A percentile compares a stretch with the other conserved stretches of the same genome.
Conservation (phyloP, 1,140 invertebrate genomes). For the Microplitis mediator region DNA sequence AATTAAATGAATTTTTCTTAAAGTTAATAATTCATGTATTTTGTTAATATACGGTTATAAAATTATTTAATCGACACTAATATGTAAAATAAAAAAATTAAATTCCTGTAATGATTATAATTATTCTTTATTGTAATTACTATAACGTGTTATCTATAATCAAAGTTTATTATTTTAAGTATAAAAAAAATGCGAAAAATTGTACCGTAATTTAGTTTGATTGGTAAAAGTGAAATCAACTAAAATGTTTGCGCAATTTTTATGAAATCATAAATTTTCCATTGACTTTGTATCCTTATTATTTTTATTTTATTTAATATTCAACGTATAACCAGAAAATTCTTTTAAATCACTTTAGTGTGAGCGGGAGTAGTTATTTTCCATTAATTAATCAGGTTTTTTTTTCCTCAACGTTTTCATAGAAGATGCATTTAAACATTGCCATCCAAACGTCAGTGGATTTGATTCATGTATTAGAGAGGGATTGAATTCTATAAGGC, state of each 20-base stretch:
- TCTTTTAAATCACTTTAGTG: too few relatives aligned
- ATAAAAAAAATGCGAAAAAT: not conserved
- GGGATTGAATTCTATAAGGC: conserved; percentile 73
- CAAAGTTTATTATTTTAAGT: too few relatives aligned
- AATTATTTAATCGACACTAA: too few relatives aligned
- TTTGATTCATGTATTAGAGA: conserved; percentile 77
- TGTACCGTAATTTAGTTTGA: not conserved
- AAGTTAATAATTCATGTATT: too few relatives aligned
- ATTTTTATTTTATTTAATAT: too few relatives aligned
- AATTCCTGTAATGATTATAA: too few relatives aligned
- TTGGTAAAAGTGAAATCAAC: conserved; percentile 13
- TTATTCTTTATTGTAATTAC: not conserved
- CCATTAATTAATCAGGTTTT: not conserved
- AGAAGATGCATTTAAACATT: conserved; percentile 65
- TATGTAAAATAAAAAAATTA: too few relatives aligned
- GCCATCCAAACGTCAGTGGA: conserved; percentile 64
- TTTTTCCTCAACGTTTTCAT: not conserved
- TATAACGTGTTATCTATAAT: not conserved
- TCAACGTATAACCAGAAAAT: too few relatives aligned
- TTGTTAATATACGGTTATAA: too few relatives aligned
- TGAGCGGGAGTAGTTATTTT: too few relatives aligned
- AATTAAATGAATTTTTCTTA: not conserved
- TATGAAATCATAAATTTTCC: not conserved
- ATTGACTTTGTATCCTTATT: not conserved
- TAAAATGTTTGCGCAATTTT: conserved; percentile 2